Base-by-base conservation (phyloP, 1,140 invertebrate species). In the Pogonognathellus flavescens region DNA sequence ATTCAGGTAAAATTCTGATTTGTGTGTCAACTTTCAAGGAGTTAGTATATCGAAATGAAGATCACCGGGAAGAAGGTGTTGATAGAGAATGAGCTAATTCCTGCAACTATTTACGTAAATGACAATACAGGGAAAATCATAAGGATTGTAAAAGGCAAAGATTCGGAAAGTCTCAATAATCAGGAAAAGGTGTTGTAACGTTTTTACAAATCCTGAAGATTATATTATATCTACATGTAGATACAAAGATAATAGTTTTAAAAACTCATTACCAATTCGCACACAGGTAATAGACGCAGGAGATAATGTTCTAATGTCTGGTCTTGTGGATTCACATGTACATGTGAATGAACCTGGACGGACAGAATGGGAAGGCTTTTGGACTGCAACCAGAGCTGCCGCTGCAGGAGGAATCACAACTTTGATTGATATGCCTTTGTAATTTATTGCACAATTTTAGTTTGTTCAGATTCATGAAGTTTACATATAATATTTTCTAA, bases 311-410 rank as follows among this genome's bases (percentile, higher is more conserved):
- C 84, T 95, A 20, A 93, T 97, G 92, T 94, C 96, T 13, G 97
- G 95, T 20, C 91, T 97, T 1, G 95, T 98, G 59, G 96, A 97
- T 91, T 93, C 96, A 0, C 96, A 97, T 90, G 96, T 97, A 0
- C 96, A 97, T 89, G 92, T 97, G 6, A 94, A 97, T 88, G 96
- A 97, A 90, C 96, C 96, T 1, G 96, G 96, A 0, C 91, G 94
- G 18, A 93, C 93, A 0, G 92, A 93, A 13, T 95, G 94, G 94
- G 94, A 95, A 90, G 94, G 94, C 7, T 95, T 93, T 91, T 90
- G 90, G 2, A 93, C 93, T 1, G 94, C 94, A 13, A 95, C 94
- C 10, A 91, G 90, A 88, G 94, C 94, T 8, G 94, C 94, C 1
- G 94, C 94, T 1, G 93, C 93, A 13, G 94, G 94, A 8, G 94